phyloP scores from a whole-genome alignment of 2,797 vertebrate genomes.

The Coreius guichenoti region DNA sequence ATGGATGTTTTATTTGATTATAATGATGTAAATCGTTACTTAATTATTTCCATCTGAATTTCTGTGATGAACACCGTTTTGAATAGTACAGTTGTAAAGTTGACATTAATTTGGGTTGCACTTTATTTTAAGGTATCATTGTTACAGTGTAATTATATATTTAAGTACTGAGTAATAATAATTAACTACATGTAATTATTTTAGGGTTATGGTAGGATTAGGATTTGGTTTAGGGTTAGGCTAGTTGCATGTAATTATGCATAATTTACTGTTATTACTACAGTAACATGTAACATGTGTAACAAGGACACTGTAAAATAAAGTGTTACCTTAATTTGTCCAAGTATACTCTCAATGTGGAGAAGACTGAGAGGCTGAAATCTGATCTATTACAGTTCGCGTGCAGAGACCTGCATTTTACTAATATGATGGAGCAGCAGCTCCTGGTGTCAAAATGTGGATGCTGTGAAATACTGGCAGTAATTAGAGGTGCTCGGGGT shows the following conservation, averaged over 20 bases:
- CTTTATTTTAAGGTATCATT: too few species aligned
- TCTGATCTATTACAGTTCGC: conserved; percentile 37
- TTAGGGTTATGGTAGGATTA: too few species aligned
- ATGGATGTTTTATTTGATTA: neutral
- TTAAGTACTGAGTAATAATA: too few species aligned
- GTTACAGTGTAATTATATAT: too few species aligned
- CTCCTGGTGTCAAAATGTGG: conserved; percentile 74
- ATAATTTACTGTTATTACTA: too few species aligned
- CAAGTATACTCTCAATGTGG: neutral
- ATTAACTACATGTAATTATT: too few species aligned
- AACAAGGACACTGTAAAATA: too few species aligned
- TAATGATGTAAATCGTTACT: neutral
- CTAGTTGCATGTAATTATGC: too few species aligned
- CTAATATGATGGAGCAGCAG: conserved; percentile 70
- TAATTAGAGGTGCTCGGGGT: conserved; percentile 80
- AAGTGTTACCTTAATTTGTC: too few species aligned
- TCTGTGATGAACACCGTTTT: neutral
- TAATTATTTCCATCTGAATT: neutral
- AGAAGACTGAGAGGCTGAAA: neutral
- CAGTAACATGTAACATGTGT: too few species aligned
- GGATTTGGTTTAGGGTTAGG: too few species aligned
- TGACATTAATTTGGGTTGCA: neutral
- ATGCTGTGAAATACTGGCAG: conserved; percentile 79
- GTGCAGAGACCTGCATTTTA: conserved; percentile 16
- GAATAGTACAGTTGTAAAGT: neutral